A percentile compares a stretch with the other conserved stretches of the same genome.
These are phyloP conservation scores for Petrocephalus microphthalmus DNA, from an alignment of 2,113 vertebrate genomes.

Conservation along the genomic window DNA sequence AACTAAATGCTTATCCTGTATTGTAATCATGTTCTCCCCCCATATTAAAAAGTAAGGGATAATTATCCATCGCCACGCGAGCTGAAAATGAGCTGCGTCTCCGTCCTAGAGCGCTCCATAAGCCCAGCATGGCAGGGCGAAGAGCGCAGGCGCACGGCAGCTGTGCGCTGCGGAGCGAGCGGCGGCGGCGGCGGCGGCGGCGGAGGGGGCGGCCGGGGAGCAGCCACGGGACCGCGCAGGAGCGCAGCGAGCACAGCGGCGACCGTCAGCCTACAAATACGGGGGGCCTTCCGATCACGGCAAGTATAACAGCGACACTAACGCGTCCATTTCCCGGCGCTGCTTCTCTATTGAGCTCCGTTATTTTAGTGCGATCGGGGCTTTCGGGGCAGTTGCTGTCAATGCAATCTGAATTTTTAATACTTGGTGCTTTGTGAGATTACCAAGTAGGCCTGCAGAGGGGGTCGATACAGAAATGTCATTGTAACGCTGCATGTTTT, in stretches of 20 bases:
- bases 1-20: background rate
- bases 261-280: slow-evolving; percentile 32
- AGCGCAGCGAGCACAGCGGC: slow-evolving; percentile 40
- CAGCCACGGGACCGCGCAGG: slow-evolving; percentile 45
- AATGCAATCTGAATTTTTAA: slow-evolving; percentile 37
- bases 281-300: slow-evolving; percentile 36
- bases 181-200: slow-evolving; percentile 44
- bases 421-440: slow-evolving; percentile 21
- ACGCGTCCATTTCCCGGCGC: background rate
- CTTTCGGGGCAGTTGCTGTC: slow-evolving; percentile 26
- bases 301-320: slow-evolving; percentile 40
- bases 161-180: slow-evolving; percentile 50
- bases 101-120: slow-evolving; percentile 50
- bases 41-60: background rate
- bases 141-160: slow-evolving; percentile 50
- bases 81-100: background rate
- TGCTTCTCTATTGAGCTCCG: background rate
- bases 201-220: slow-evolving; percentile 53
- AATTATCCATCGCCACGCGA: background rate
- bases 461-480: slow-evolving; percentile 42
- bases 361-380: background rate
- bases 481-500: slow-evolving; percentile 42
- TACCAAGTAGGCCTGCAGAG: slow-evolving; percentile 54
- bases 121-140: background rate
- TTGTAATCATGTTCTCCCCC: background rate